phyloP scores from a whole-genome alignment of 2,113 vertebrate genomes.

The Phrynocephalus versicolor region DNA sequence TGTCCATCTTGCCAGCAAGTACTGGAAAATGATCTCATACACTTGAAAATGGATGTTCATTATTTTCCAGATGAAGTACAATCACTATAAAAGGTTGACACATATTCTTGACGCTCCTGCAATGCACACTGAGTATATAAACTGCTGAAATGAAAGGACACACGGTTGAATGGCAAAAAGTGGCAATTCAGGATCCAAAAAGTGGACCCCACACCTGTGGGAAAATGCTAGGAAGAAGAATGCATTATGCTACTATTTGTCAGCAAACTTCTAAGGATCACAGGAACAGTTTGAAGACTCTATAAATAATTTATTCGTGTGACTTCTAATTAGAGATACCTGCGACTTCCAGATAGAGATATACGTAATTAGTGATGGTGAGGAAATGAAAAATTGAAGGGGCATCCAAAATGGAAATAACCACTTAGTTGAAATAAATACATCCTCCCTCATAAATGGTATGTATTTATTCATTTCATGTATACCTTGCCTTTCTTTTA shows the following conservation, averaged over 20 bases:
- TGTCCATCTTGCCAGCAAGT: not conserved
- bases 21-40: not conserved
- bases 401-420: not conserved
- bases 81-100: not conserved
- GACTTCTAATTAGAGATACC: not conserved
- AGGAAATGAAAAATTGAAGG: not conserved
- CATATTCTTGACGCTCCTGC: not conserved
- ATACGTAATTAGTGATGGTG: not conserved
- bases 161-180: not conserved
- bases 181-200: too few species aligned
- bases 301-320: not conserved
- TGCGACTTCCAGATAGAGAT: not conserved
- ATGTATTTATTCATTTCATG: too few species aligned
- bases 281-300: not conserved
- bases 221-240: too few species aligned
- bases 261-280: not conserved
- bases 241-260: too few species aligned
- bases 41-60: slow-evolving; percentile 15
- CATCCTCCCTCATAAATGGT: too few species aligned
- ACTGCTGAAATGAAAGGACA: slow-evolving; percentile 3
- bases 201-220: too few species aligned
- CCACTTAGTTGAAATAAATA: not conserved
- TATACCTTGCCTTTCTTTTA: not conserved
- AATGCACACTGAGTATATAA: not conserved
- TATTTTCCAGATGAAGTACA: not conserved